Percentiles rank a stretch among this genome's conserved stretches.
These are phyloP conservation scores for Stenurella melanura DNA, from an alignment of 2,888 invertebrate species.

Conservation along the genomic window DNA sequence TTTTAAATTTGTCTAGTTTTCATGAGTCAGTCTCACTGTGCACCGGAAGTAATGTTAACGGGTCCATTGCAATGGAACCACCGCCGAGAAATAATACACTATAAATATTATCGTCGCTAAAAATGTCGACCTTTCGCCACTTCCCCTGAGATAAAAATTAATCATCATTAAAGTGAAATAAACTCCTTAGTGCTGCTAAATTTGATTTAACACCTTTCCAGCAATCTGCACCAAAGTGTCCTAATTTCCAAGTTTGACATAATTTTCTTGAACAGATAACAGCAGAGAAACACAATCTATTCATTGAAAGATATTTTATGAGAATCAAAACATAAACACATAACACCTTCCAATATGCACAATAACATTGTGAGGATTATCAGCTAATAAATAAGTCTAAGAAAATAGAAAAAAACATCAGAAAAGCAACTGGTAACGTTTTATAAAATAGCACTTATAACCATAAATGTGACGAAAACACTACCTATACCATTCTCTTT, in stretches of 20 bases:
- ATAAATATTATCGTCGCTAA: too few relatives aligned
- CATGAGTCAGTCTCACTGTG: too few relatives aligned
- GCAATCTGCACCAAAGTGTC: not conserved
- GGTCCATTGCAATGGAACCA: too few relatives aligned
- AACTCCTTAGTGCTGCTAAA: not conserved
- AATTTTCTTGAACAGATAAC: not conserved
- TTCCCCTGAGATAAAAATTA: too few relatives aligned
- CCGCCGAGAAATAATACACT: too few relatives aligned
- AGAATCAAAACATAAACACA: slow-evolving; percentile 15
- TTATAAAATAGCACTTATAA: slow-evolving; percentile 9
- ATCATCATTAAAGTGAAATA: not conserved
- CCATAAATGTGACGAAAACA: slow-evolving; percentile 16
- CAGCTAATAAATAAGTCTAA: slow-evolving; percentile 14
- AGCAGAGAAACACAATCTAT: not conserved
- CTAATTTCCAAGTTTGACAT: not conserved
- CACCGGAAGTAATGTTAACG: too few relatives aligned
- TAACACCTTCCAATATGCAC: slow-evolving; percentile 1
- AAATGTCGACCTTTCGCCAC: too few relatives aligned
- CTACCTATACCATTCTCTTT: slow-evolving; percentile 51
- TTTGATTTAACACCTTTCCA: not conserved
- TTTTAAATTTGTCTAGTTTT: too few relatives aligned
- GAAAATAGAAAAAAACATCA: slow-evolving; percentile 1
- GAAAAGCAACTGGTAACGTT: slow-evolving; percentile 37
- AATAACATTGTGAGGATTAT: slow-evolving; percentile 30
- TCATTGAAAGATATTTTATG: not conserved